phyloP scores from a whole-genome alignment of 30 jellyfish, hydroid and myxozoan species.

The Chrysaora quinquecirrha region DNA sequence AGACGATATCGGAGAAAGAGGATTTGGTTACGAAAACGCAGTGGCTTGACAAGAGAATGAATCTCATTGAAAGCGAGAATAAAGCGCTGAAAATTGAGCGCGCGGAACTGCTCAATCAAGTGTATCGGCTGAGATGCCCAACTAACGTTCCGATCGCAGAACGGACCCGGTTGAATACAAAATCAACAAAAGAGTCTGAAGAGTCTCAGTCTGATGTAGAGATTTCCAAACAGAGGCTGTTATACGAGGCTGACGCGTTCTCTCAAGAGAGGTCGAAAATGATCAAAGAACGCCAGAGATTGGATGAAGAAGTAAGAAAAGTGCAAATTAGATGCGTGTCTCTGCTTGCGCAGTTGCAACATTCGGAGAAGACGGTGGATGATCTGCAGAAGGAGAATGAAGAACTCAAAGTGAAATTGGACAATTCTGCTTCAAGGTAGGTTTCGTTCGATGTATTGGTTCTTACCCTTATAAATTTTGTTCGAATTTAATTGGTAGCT shows the following conservation, averaged over 20 bases:
- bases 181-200: conserved; percentile 27
- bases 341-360: conserved; percentile 94
- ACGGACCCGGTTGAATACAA: conserved; percentile 53
- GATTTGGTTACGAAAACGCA: conserved; percentile 91
- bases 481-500: too few species aligned
- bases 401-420: conserved; percentile 71
- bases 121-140: conserved; percentile 89
- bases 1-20: conserved; percentile 93
- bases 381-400: conserved; percentile 90
- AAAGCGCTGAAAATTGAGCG: conserved; percentile 89
- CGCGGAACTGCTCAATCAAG: conserved; percentile 85
- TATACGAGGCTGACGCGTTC: conserved; percentile 97
- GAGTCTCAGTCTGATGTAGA: conserved; percentile 84
- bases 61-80: conserved; percentile 85
- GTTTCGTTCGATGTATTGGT: too few species aligned
- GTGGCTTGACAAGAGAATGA: conserved; percentile 93
- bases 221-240: conserved; percentile 80
- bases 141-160: conserved; percentile 73
- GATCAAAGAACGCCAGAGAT: conserved; percentile 92
- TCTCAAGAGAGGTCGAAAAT: conserved; percentile 94
- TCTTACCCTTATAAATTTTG: too few species aligned
- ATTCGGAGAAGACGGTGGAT: conserved; percentile 89
- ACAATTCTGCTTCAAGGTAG: conserved; percentile 49
- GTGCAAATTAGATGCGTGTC: conserved; percentile 93
- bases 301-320: conserved; percentile 95